Percentiles rank a stretch among this genome's conserved stretches.
Conservation (phyloP, 2,113 vertebrate species). For the Embiotoca jacksoni region DNA sequence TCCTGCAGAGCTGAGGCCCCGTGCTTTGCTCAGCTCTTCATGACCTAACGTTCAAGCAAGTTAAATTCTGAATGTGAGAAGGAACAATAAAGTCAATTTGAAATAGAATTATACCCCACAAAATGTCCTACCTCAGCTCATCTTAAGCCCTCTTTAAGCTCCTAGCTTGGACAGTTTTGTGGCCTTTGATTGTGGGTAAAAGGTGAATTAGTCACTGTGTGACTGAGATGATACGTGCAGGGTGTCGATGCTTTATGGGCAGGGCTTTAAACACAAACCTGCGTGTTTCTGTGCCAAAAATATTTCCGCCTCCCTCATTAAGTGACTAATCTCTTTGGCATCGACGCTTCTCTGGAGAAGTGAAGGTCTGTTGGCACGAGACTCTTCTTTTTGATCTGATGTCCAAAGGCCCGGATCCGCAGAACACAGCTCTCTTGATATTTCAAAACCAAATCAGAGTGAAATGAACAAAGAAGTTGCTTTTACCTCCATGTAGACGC, state of each 20-base stretch:
- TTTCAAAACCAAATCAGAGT: constrained; percentile 5
- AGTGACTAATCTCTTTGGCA: constrained; percentile 38
- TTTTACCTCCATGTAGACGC: constrained; percentile 18
- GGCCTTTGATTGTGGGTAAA: constrained; percentile 35
- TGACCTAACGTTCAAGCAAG: constrained; percentile 58
- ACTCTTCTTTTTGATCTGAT: constrained; percentile 32
- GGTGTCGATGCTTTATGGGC: constrained; percentile 35
- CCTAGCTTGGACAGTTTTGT: constrained; percentile 57
- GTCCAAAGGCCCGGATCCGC: constrained; percentile 32
- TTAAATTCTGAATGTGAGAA: constrained; percentile 76
- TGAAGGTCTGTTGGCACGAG: constrained; percentile 18
- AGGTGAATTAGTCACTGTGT: constrained; percentile 28
- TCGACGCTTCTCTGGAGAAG: constrained; percentile 19
- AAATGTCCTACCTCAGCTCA: constrained; percentile 61
- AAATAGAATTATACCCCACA: constrained; percentile 80
- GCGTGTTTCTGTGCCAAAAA: constrained; percentile 7
- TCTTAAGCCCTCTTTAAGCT: constrained; percentile 66
- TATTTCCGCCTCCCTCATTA: constrained; percentile 33
- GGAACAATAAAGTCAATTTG: constrained; percentile 83
- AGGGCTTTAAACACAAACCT: constrained; percentile 29
- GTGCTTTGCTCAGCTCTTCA: constrained; percentile 61
- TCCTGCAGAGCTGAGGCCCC: constrained; percentile 53
- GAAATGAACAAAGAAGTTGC: constrained; percentile 22
- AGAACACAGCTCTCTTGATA: constrained; percentile 19
- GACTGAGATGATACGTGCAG: constrained; percentile 15